A percentile compares a stretch with the other conserved stretches of the same genome.
These are phyloP conservation scores for Limonius californicus DNA, from an alignment of 1,140 invertebrate genomes.

Conservation along the genomic window DNA sequence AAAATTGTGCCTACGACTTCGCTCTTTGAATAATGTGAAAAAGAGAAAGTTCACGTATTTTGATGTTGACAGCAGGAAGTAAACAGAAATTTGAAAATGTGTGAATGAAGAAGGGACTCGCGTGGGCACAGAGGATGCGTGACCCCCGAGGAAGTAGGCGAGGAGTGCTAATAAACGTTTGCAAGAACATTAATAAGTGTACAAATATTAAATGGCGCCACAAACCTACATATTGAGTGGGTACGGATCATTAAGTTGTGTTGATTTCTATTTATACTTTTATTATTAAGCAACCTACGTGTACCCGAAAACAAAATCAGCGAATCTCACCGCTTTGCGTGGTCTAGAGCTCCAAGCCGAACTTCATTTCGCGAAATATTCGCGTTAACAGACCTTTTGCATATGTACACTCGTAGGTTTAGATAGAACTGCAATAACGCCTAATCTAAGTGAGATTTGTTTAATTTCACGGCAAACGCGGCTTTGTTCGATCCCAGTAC, in stretches of 20 bases:
- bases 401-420: neutral
- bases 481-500: too few relatives aligned
- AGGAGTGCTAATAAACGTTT: constrained; percentile 30
- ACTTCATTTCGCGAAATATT: neutral
- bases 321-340: neutral
- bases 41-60: neutral
- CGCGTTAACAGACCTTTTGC: neutral
- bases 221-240: constrained; percentile 30
- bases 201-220: constrained; percentile 31
- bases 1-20: too few relatives aligned
- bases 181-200: constrained; percentile 31
- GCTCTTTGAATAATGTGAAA: too few relatives aligned
- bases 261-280: constrained; percentile 31
- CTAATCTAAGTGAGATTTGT: too few relatives aligned
- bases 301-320: constrained; percentile 6
- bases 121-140: constrained; percentile 8
- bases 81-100: neutral
- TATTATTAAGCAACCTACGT: constrained; percentile 26
- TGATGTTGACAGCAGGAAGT: neutral
- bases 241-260: constrained; percentile 29
- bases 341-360: neutral
- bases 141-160: constrained; percentile 19
- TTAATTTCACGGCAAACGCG: too few relatives aligned
- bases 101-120: constrained; percentile 9
- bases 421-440: too few relatives aligned